These are phyloP conservation scores for Platysternon megacephalum DNA, from an alignment of 2,113 vertebrate genomes.

Conservation along the genomic window DNA sequence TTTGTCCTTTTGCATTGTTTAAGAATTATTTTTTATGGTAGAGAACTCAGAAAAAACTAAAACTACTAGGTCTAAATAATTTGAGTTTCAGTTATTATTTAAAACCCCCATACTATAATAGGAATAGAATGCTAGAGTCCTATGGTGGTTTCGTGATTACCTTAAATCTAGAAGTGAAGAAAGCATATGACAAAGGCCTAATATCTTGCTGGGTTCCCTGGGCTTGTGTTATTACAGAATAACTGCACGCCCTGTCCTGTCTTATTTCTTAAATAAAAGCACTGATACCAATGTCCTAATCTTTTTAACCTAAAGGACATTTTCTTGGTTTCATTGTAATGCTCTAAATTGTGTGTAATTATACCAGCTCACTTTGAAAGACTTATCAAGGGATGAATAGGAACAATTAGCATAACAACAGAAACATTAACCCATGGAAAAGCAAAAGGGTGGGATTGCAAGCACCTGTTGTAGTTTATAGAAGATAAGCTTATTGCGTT, in stretches of 20 bases:
- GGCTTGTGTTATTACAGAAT: not conserved
- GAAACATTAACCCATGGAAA: conserved; percentile 48
- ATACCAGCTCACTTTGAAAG: conserved; percentile 57
- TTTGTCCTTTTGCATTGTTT: not conserved
- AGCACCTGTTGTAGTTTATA: conserved; percentile 24
- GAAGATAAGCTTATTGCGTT: conserved; percentile 24
- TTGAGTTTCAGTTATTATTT: not conserved
- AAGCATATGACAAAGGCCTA: not conserved
- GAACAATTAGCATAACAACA: conserved; percentile 73
- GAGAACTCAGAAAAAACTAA: not conserved
- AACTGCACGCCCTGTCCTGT: not conserved
- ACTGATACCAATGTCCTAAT: conserved; percentile 12
- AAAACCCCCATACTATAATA: not conserved
- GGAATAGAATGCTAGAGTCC: not conserved
- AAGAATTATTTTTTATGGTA: not conserved
- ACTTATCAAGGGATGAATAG: conserved; percentile 66
- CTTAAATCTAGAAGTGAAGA: not conserved
- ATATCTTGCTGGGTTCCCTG: not conserved
- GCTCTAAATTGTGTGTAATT: conserved; percentile 67
- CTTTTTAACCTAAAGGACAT: conserved; percentile 33
- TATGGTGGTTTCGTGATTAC: not conserved
- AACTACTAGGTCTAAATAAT: not conserved
- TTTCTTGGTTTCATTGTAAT: conserved; percentile 36
- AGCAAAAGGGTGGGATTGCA: conserved; percentile 19
- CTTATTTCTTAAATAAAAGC: conserved; percentile 33